Base-by-base conservation (phyloP, 1,140 invertebrate species). In the Lethrus apterus region DNA sequence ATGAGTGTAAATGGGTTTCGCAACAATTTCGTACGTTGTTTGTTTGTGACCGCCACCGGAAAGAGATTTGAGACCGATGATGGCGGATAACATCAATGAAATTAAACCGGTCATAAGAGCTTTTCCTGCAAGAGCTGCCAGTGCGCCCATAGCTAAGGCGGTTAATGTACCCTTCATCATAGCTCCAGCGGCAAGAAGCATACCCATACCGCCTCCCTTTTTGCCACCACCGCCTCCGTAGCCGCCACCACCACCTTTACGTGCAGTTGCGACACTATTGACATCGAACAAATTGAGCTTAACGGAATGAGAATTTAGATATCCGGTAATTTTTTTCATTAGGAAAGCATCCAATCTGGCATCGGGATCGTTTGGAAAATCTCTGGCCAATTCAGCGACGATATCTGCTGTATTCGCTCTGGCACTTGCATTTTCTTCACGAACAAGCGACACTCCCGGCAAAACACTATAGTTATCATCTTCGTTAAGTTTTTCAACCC, bases 11-110 rank as follows among this genome's bases (percentile, higher is more conserved):
- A 88, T 74, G 0, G 86, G 86, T 54, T 88, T 89, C 36, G 83
- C 80, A 21, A 89, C 79, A 35, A 89, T 86, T 65, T 89, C 86
- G 58, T 89, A 89, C 0, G 84, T 87, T 1, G 84, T 86, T 14
- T 81, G 83, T 52, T 83, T 81, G 14, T 78, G 75, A 11, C 77
- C 76, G 11, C 80, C 78, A 4, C 73, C 59, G 0, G 80, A 72
- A n/a, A 86, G 57, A 0, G 81, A 79, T 52, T 87, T 88, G 3
- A 89, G 64, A 0, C 84, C 84, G 17, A 86, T 75, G 20, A 89
- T 79, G 1, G 80, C 83, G 0, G 86, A 84, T 0, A 89, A 66
- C 62, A 88, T 78, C 1, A 89, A 66, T 0, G 86, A 83, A 75
- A 89, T 82, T 19, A 89, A 55, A 9, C 82, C 84, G 0, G 84